These are phyloP conservation scores for Mizuhopecten yessoensis DNA, from an alignment of 1,140 invertebrate genomes.

Conservation along the genomic window DNA sequence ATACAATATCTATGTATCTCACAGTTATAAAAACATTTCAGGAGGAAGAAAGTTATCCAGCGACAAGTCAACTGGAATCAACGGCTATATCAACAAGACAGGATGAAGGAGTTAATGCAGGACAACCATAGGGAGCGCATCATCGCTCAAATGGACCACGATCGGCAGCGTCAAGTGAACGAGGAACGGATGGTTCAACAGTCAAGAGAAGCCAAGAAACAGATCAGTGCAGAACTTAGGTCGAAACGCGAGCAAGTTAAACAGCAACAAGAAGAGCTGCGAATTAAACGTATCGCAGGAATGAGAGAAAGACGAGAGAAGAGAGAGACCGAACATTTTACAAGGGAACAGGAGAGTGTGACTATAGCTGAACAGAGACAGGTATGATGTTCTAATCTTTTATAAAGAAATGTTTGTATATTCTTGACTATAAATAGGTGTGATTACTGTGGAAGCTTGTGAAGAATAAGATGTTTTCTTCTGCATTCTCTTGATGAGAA, in stretches of 20 bases:
- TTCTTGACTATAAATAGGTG: no score
- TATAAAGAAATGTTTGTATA: no score
- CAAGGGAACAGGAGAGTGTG: conserved; percentile 71
- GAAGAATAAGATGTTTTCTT: no score
- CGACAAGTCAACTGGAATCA: conserved; percentile 72
- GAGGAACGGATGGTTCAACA: conserved; percentile 73
- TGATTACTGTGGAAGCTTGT: no score
- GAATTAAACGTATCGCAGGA: conserved; percentile 73
- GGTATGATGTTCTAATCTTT: conserved; percentile 60
- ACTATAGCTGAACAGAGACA: conserved; percentile 69
- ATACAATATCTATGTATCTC: no score
- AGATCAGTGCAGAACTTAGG: conserved; percentile 74
- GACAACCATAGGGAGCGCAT: conserved; percentile 79
- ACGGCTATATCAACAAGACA: conserved; percentile 68
- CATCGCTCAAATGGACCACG: conserved; percentile 72
- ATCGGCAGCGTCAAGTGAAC: conserved; percentile 72
- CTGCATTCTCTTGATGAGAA: no score
- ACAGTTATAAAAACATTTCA: conserved; percentile 54
- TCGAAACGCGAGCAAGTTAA: conserved; percentile 74
- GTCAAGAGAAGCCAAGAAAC: conserved; percentile 77
- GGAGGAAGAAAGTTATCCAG: conserved; percentile 68
- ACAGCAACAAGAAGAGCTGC: conserved; percentile 65
- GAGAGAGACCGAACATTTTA: conserved; percentile 70
- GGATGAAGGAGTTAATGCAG: conserved; percentile 76
- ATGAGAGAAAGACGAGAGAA: conserved; percentile 73